phyloP scores from a whole-genome alignment of 2,888 invertebrate genomes.

The Synanthedon formicaeformis region DNA sequence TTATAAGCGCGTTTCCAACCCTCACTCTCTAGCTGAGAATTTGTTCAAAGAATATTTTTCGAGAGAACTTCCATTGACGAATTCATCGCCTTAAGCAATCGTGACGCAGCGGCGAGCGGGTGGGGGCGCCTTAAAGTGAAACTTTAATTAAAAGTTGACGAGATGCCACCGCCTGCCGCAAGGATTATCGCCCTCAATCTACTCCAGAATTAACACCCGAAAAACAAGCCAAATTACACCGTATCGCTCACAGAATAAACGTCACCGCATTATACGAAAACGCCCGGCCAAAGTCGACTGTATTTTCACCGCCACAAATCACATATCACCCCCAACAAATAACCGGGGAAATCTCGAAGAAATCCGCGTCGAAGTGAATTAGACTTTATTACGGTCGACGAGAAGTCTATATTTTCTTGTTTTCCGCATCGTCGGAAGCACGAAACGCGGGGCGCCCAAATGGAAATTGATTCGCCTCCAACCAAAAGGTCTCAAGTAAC shows the following conservation, averaged over 20 bases:
- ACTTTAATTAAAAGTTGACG: constrained; percentile 53
- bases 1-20: no score
- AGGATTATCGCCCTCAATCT: constrained; percentile 15
- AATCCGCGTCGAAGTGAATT: constrained; percentile 34
- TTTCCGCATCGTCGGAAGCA: constrained; percentile 10
- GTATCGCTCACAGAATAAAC: constrained; percentile 22
- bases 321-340: constrained; percentile 58
- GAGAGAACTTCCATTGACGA: not conserved
- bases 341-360: constrained; percentile 32
- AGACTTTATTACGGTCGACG: constrained; percentile 33
- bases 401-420: constrained; percentile 28
- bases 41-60: no score
- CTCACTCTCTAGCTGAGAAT: no score
- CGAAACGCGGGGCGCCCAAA: constrained; percentile 32
- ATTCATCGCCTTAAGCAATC: not conserved
- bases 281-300: constrained; percentile 27
- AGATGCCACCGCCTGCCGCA: constrained; percentile 19
- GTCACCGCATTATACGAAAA: constrained; percentile 7
- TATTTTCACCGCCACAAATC: constrained; percentile 50
- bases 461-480: constrained; percentile 58
- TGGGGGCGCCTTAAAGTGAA: constrained; percentile 8
- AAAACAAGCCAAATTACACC: constrained; percentile 19
- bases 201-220: constrained; percentile 6
- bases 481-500: constrained; percentile 46
- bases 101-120: not conserved